Conservation (phyloP, 2,888 invertebrate genomes). For the Hydropsyche betteni region DNA sequence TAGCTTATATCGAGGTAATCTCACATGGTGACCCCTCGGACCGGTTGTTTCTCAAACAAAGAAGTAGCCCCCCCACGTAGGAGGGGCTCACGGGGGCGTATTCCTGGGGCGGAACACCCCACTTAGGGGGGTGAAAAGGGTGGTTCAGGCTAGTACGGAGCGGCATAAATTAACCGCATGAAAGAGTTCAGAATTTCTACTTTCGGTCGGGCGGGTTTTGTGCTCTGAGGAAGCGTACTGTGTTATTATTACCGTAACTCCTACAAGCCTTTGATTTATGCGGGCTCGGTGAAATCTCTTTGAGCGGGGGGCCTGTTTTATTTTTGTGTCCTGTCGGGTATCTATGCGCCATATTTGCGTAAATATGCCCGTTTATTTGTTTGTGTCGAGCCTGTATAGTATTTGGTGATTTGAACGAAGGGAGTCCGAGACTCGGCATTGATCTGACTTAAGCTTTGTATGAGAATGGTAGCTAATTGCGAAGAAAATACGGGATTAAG, state of each 20-base stretch:
- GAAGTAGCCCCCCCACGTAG: slow-evolving; percentile 3
- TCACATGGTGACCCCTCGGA: slow-evolving; percentile 10
- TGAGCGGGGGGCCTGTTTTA: slow-evolving; percentile 29
- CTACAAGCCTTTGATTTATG: slow-evolving; percentile 39
- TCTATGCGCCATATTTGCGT: too few species aligned
- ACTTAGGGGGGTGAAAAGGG: slow-evolving; percentile 26
- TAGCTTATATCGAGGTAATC: too few species aligned
- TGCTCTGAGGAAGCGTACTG: slow-evolving; percentile 48
- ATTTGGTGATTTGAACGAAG: too few species aligned
- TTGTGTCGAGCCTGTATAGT: too few species aligned
- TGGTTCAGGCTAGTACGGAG: slow-evolving; percentile 34
- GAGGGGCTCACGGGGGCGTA: slow-evolving; percentile 33
- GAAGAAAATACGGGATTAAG: too few species aligned
- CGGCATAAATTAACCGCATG: slow-evolving; percentile 52
- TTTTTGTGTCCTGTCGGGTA: neutral
- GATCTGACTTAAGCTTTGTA: too few species aligned
- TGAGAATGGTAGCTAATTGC: too few species aligned
- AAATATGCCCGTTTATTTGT: too few species aligned
- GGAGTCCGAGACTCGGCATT: too few species aligned
- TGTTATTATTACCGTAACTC: slow-evolving; percentile 43
- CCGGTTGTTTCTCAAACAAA: slow-evolving; percentile 44
- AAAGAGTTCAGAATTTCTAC: slow-evolving; percentile 51
- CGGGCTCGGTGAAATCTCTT: slow-evolving; percentile 37
- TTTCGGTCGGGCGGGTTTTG: slow-evolving; percentile 50
- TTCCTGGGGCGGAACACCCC: slow-evolving; percentile 16